phyloP scores from a whole-genome alignment of 2,113 vertebrate genomes.

The Mobula hypostoma region DNA sequence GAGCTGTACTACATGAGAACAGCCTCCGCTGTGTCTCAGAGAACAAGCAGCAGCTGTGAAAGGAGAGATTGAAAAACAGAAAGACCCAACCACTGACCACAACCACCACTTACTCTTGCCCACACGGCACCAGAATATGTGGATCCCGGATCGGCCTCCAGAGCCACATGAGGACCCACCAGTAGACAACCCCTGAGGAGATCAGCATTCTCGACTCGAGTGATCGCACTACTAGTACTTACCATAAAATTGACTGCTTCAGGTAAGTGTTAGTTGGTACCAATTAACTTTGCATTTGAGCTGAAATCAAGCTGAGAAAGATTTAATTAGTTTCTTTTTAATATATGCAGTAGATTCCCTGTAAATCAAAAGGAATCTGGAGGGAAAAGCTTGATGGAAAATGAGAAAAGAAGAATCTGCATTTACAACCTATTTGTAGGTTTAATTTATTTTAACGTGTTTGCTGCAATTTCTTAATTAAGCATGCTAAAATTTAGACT shows the following conservation, averaged over 20 bases:
- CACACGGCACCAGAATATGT: no score
- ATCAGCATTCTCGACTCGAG: no score
- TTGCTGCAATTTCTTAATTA: neutral
- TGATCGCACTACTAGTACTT: no score
- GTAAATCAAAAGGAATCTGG: neutral
- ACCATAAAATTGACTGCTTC: neutral
- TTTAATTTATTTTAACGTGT: neutral
- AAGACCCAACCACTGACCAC: no score
- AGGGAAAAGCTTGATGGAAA: neutral
- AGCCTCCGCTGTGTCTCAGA: no score
- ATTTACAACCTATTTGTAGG: neutral
- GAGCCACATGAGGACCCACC: no score
- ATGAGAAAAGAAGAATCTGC: neutral
- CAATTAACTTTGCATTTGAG: neutral
- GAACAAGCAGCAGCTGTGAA: no score
- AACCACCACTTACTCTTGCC: no score
- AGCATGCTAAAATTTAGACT: neutral
- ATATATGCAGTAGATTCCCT: neutral
- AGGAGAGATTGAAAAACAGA: no score
- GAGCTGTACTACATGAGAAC: no score
- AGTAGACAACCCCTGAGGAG: no score
- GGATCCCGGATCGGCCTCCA: no score
- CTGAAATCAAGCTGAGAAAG: neutral
- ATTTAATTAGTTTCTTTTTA: slow-evolving; percentile 3
- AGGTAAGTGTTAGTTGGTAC: neutral